phyloP scores from a whole-genome alignment of 2,888 invertebrate genomes.

The Hirudinaria manillensis region DNA sequence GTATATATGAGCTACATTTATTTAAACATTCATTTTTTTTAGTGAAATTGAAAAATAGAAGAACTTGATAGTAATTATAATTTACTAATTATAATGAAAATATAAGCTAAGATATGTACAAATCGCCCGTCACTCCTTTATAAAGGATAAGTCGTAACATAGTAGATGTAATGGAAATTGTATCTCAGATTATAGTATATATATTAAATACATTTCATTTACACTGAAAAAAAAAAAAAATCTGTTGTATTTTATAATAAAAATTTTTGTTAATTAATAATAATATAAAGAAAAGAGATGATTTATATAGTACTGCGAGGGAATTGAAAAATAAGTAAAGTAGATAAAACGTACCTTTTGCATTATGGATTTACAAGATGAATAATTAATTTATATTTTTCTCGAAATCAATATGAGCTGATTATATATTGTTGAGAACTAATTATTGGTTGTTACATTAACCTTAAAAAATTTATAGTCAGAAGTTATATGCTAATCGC shows the following conservation, averaged over 20 bases:
- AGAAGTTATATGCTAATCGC: conserved; percentile 42
- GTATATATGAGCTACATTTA: conserved; percentile 65
- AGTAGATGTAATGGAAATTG: conserved; percentile 73
- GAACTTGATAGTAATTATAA: conserved; percentile 44
- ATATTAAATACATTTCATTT: conserved; percentile 36
- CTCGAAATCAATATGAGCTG: conserved; percentile 40
- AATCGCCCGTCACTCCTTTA: conserved; percentile 70
- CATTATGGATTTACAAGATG: conserved; percentile 62
- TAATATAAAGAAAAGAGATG: neutral
- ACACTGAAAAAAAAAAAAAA: conserved; percentile 34
- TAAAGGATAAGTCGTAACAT: conserved; percentile 72
- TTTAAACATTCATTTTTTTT: conserved; percentile 31
- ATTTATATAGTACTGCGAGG: conserved; percentile 26
- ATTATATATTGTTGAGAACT: conserved; percentile 35
- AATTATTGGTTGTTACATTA: conserved; percentile 35
- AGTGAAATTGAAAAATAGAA: conserved; percentile 35
- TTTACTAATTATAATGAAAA: conserved; percentile 34
- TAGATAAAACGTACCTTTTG: conserved; percentile 63
- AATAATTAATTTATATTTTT: neutral
- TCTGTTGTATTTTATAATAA: neutral
- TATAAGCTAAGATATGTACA: conserved; percentile 66
- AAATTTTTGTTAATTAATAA: conserved; percentile 10
- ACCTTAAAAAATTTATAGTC: conserved; percentile 32
- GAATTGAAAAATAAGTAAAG: conserved; percentile 25
- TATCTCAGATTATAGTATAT: conserved; percentile 51